phyloP scores from a whole-genome alignment of 2,888 invertebrate species.

The Acleris cristana region DNA sequence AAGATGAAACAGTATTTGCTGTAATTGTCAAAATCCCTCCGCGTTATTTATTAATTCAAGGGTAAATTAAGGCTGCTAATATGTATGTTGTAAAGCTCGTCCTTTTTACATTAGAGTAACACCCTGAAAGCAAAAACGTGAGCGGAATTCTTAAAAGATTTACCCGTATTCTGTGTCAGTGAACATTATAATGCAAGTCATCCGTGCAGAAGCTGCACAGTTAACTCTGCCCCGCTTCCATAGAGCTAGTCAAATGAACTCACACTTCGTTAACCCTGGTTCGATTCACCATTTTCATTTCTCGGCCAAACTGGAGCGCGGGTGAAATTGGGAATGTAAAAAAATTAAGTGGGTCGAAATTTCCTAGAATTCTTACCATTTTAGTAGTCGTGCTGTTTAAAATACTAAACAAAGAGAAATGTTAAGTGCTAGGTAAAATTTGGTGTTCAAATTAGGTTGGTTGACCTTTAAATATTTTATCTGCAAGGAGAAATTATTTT shows the following conservation, averaged over 20 bases:
- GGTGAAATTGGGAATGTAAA: background rate
- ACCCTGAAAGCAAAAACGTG: too few species aligned
- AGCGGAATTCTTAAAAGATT: too few species aligned
- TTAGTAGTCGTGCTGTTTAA: too few species aligned
- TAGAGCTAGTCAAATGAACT: background rate
- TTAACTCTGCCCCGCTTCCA: background rate
- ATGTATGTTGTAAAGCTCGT: too few species aligned
- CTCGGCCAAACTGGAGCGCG: background rate
- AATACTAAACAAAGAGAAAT: background rate
- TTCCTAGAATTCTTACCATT: background rate
- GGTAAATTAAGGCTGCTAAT: too few species aligned
- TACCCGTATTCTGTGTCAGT: too few species aligned
- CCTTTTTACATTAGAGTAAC: too few species aligned
- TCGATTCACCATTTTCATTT: background rate
- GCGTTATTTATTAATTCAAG: too few species aligned
- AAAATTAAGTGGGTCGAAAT: background rate
- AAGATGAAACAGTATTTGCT: too few species aligned
- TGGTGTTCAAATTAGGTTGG: background rate
- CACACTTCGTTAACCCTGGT: slow-evolving; percentile 2
- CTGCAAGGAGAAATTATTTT: background rate
- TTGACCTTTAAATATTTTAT: background rate
- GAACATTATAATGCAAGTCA: too few species aligned
- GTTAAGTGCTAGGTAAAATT: background rate
- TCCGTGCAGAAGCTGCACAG: too few species aligned
- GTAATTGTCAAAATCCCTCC: too few species aligned